Base-by-base conservation (phyloP, 2,888 invertebrate genomes). In the Polydrusus pterygomalis region DNA sequence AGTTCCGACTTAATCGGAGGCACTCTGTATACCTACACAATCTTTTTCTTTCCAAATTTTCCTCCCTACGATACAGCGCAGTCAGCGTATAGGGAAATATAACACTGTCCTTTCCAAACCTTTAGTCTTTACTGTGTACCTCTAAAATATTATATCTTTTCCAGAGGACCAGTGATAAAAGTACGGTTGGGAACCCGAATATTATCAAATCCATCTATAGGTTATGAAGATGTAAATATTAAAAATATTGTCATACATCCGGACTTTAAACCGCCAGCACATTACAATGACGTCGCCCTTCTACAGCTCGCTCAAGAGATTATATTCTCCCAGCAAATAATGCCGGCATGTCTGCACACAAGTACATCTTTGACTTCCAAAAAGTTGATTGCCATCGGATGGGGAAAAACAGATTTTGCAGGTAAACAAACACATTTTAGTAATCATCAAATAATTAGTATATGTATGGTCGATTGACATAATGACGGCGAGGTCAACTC, bases 211-310 rank as follows among this genome's bases (percentile, higher is more conserved):
- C 64, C 64, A 13, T 45, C 47, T 3, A 8, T 15, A 25, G 30
- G 30, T 13, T 64, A 47, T 34, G 47, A n/a, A 49, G 64, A 64
- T 49, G 13, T 78, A 2, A 77, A 85, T 5, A 80, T 85, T 1
- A 73, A 58, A 5, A 74, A 86, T 25, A 80, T 81, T 8, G 85
- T 87, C 69, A 79, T 78, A 8, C 86, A 90, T 82, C 89, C 89
- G 0, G 74, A 84, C 0, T 90, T 89, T 80, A 83, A 80, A 47
- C 78, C 79, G 2, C 84, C 87, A 0, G 78, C 83, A 0, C 84
- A 85, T 67, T 90, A 90, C 79, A 85, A 90, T 78, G 90, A 90
- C 70, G 89, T 90, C 34, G 90, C 87, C 1, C 83, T 90, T 0
- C 73, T 90, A 0, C 85, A 84, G 80, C 77, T 90, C 30, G 84